A percentile compares a stretch with the other conserved stretches of the same genome.
Evolutionary conservation across 2,888 invertebrate species (phyloP).

Genomic region (Drosophila mayaguana): DNA sequence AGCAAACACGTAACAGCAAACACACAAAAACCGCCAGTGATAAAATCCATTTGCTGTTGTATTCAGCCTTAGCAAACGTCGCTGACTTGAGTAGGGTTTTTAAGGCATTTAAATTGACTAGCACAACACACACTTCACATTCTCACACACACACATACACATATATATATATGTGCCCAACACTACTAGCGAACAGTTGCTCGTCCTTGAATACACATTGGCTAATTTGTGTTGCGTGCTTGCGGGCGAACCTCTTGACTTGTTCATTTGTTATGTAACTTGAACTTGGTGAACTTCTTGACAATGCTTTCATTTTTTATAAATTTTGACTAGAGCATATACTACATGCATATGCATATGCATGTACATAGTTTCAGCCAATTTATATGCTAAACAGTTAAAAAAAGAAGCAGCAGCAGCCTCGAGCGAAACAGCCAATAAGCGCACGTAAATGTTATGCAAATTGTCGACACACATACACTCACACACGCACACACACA

Average conservation of each 20-base stretch:
- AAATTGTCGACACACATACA: constrained; percentile 43
- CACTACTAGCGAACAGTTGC: not conserved
- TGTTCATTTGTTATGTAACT: constrained; percentile 25
- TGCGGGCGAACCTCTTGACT: constrained; percentile 27
- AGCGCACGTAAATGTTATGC: constrained; percentile 60
- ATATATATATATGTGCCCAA: not conserved
- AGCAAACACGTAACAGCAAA: not conserved
- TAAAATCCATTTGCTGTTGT: not conserved
- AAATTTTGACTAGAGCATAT: constrained; percentile 5
- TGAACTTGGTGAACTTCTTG: constrained; percentile 7
- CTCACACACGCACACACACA: constrained; percentile 8
- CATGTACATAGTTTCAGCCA: constrained; percentile 24
- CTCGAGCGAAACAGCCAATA: constrained; percentile 37
- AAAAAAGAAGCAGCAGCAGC: not conserved
- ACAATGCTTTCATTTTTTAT: constrained; percentile 18
- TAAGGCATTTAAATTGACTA: constrained; percentile 10
- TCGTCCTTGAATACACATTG: constrained; percentile 20
- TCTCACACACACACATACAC: not conserved
- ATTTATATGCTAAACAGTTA: constrained; percentile 64
- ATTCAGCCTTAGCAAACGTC: not conserved
- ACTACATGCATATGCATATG: not conserved
- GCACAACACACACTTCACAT: not conserved
- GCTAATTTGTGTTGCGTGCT: constrained; percentile 25
- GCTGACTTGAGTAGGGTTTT: not conserved
- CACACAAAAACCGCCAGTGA: constrained; percentile 1